Conservation (phyloP, 2,113 vertebrate genomes). For the Neolamprologus falcicula region DNA sequence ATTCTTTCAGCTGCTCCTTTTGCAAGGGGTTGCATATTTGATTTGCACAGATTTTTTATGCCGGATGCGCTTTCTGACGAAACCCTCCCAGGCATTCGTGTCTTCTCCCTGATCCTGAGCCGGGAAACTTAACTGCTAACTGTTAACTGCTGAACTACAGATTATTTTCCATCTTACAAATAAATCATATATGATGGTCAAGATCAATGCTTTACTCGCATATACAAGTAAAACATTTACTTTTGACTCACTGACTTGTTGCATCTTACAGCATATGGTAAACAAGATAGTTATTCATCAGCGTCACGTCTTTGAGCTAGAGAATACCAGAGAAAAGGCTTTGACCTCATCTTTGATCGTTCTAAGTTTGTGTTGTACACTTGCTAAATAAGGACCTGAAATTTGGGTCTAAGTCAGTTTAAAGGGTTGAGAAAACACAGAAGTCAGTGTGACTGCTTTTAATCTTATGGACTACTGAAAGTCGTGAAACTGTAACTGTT, state of each 20-base stretch:
- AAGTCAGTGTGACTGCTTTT: neutral
- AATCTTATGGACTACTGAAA: neutral
- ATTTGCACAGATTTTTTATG: neutral
- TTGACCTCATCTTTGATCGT: neutral
- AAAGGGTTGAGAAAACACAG: neutral
- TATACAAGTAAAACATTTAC: neutral
- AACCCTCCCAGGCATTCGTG: neutral
- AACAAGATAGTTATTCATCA: neutral
- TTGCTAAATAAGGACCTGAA: neutral
- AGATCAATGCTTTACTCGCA: neutral
- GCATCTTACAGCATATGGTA: neutral
- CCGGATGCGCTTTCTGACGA: neutral
- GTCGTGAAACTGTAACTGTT: neutral
- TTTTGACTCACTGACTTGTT: neutral
- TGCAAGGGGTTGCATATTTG: neutral
- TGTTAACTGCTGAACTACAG: neutral
- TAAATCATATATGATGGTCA: accelerated
- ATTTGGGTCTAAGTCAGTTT: neutral
- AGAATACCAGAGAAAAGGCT: neutral
- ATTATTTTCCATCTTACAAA: neutral
- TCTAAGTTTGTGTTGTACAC: neutral
- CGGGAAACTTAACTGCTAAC: neutral
- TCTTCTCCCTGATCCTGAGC: neutral
- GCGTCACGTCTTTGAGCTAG: neutral
- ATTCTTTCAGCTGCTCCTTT: neutral